Base-by-base conservation (phyloP, 2,113 vertebrate genomes). In the Thymallus thymallus region DNA sequence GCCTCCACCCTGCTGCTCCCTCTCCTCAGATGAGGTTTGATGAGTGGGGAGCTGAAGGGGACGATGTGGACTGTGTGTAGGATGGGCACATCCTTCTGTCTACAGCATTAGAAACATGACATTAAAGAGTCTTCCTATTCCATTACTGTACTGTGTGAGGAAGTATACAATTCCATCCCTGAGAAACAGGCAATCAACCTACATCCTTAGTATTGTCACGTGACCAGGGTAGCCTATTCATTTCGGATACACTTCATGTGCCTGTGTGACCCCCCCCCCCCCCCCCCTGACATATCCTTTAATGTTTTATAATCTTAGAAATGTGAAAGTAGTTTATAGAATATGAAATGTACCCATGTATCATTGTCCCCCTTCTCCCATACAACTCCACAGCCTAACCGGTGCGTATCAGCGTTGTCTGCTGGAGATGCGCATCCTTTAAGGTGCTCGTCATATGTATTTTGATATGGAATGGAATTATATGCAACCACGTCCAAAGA, bases 11-110 rank as follows among this genome's bases (percentile, higher is more conserved):
- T 0, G 83, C 90, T 0, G 87, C 88, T 5, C 90, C 90, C 0
- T 91, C 90, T 18, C 91, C 91, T 6, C 91, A 90, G 86, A 92
- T 93, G 90, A 88, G 92, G 75, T 93, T 94, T 18, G 92, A 88
- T 29, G 92, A 93, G 85, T 94, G 93, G 93, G 92, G 88, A 1
- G 79, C 88, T 0, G 92, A 92, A 35, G 93, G 91, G 77, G 90
- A 93, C 0, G 91, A 93, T 55, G 89, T 90, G 70, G 91, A 94
- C 88, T 93, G 91, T 64, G 90, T 93, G 62, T 93, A 91, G 78
- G 30, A 3, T 4, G 7, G 0, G 51, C 23, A 67, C 68, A 18
- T 20, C 22, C 12, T 48, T 69, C 23, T 29, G 14, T 48, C 68
- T 18, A 48, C 6, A 14, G 30, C n/a, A 18, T n/a, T 45, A 73